phyloP scores from a whole-genome alignment of 2,797 vertebrate species.

The Tapera naevia region DNA sequence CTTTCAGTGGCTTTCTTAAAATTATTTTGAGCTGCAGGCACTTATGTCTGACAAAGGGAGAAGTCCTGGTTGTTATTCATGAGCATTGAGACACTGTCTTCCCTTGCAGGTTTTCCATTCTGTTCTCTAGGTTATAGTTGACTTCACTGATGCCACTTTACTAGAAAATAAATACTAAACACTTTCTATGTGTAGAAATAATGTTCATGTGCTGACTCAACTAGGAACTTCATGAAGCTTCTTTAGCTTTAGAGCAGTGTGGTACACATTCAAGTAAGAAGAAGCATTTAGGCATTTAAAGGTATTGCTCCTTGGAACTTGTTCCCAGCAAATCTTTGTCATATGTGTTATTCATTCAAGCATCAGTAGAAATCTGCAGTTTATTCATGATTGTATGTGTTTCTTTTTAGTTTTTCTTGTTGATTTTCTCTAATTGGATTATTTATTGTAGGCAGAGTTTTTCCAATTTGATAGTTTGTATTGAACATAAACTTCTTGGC shows the following conservation, averaged over 20 bases:
- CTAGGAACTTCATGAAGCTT: not conserved
- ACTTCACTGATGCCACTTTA: not conserved
- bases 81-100: not conserved
- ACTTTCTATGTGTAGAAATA: not conserved
- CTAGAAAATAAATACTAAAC: not conserved
- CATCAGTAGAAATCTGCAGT: not conserved
- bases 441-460: not conserved
- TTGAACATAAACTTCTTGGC: not conserved
- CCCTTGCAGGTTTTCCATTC: not conserved
- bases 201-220: not conserved
- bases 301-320: too few relatives aligned
- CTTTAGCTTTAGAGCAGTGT: not conserved
- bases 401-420: not conserved
- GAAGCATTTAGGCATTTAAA: not conserved
- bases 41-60: not conserved
- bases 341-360: not conserved
- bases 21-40: not conserved
- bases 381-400: not conserved
- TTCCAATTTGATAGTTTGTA: not conserved
- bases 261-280: not conserved
- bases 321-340: not conserved
- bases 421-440: not conserved
- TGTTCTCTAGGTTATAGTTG: not conserved
- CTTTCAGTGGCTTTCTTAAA: not conserved
- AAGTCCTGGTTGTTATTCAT: not conserved